These are phyloP conservation scores for silkworm (Bombyx mori) DNA, from an alignment of 1,140 invertebrate species.

Conservation along the genomic window DNA sequence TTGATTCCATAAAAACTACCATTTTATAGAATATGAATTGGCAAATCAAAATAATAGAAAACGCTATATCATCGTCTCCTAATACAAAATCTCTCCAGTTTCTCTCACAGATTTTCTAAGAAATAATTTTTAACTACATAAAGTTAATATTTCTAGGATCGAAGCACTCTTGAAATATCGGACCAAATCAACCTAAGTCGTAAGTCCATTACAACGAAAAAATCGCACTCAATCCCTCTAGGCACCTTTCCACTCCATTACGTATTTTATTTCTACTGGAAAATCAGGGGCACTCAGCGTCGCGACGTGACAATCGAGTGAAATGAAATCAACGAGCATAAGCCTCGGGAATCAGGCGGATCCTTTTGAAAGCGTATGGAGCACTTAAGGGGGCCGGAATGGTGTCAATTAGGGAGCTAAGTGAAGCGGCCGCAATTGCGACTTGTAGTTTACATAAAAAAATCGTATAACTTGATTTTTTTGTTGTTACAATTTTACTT, in stretches of 20 bases:
- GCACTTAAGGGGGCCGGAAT: conserved; percentile 61
- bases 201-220: not conserved
- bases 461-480: conserved; percentile 38
- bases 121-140: too few relatives aligned
- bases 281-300: conserved; percentile 48
- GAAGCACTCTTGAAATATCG: not conserved
- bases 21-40: too few relatives aligned
- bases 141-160: not conserved
- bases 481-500: too few relatives aligned
- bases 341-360: conserved; percentile 53
- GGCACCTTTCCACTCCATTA: conserved; percentile 60
- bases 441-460: too few relatives aligned
- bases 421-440: conserved; percentile 24
- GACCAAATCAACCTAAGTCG: not conserved
- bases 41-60: too few relatives aligned
- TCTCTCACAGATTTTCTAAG: too few relatives aligned
- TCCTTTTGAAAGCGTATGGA: conserved; percentile 50
- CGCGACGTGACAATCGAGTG: conserved; percentile 57
- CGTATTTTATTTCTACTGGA: conserved; percentile 62
- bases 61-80: too few relatives aligned
- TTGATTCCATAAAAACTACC: too few relatives aligned
- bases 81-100: too few relatives aligned
- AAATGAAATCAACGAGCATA: conserved; percentile 65
- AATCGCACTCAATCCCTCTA: not conserved
- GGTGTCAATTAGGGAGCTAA: conserved; percentile 67